These are phyloP conservation scores for Gila orcuttii DNA, from an alignment of 2,113 vertebrate genomes.

Conservation along the genomic window DNA sequence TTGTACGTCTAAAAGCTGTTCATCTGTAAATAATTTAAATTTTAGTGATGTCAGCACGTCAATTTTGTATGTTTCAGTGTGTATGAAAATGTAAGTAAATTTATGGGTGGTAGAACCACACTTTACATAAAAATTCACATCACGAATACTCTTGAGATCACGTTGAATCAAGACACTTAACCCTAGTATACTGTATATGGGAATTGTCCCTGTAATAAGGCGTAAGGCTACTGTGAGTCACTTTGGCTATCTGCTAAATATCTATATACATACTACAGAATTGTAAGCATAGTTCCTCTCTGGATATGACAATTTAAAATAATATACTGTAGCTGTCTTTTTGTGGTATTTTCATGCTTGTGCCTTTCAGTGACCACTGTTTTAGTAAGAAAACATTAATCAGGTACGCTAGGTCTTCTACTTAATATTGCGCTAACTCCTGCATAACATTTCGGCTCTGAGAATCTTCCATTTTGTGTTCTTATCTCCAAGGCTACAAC, in stretches of 20 bases:
- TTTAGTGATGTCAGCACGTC: no score
- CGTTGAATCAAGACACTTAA: no score
- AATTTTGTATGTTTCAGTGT: no score
- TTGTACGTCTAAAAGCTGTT: no score
- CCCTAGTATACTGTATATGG: no score
- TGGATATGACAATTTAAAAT: no score
- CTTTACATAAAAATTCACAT: no score
- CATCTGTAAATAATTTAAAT: no score
- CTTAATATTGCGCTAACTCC: conserved; percentile 36
- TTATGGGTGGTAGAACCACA: no score
- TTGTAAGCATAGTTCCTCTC: neutral
- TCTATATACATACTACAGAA: neutral
- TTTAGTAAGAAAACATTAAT: neutral
- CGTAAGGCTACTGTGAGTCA: neutral
- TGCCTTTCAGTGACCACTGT: neutral
- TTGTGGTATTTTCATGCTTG: neutral
- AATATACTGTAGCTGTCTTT: neutral
- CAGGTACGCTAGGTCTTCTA: neutral
- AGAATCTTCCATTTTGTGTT: conserved; percentile 14
- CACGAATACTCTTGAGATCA: no score
- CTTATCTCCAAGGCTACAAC: conserved; percentile 37
- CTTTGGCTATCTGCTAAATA: neutral
- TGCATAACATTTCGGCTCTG: conserved; percentile 38
- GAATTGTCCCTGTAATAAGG: neutral
- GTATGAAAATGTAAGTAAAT: no score